Evolutionary conservation across 2,113 vertebrate genomes (phyloP), one percentile per base, ranked within the genome.

Genomic region (Penelope pileata): DNA sequence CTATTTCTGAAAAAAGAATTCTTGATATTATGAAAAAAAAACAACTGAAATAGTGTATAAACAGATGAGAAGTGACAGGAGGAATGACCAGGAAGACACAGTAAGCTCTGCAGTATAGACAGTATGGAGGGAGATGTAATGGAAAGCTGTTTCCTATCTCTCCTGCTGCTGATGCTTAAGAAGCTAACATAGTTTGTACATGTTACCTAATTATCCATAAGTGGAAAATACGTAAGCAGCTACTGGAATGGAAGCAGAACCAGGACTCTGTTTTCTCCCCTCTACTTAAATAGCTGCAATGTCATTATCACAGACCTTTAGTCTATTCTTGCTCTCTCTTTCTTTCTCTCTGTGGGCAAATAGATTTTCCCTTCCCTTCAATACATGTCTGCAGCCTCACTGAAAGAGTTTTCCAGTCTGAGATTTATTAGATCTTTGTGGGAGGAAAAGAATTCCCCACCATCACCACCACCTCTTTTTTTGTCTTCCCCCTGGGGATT

Each of bases 1-100:
- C 58, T 77, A 83, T 91, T 91, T 91, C 67, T 91, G 68, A 90
- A 91, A 95, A 40, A 50, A 94, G 53, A 82, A 63, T 93, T 91
- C 42, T 94, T 30, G 0, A 63, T 91, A 59, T 63, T 83, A 59
- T 47, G 53, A 79, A 76, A 87, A 76, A 83, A 79, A 90, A 68
- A 93, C 86, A 72, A 4, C n/a, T n/a, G 40, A 86, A 15, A 62
- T 69, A 69, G 53, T 82, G 85, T 84, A 85, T 89, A 94, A 79
- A 73, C 70, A 76, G 43, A 74, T 50, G 32, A 94, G 84, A 94
- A 94, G 59, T 70, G 13, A 59, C 50, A 50, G 0, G 1, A 77
- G 40, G 16, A n/a, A n/a, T n/a, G n/a, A 38, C 72, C 2, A 4
- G n/a, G 29, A 89, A 81, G 54, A 50, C 77, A 70, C n/a, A 74